phyloP scores from a whole-genome alignment of 1,140 invertebrate genomes.

The Nephila pilipes region DNA sequence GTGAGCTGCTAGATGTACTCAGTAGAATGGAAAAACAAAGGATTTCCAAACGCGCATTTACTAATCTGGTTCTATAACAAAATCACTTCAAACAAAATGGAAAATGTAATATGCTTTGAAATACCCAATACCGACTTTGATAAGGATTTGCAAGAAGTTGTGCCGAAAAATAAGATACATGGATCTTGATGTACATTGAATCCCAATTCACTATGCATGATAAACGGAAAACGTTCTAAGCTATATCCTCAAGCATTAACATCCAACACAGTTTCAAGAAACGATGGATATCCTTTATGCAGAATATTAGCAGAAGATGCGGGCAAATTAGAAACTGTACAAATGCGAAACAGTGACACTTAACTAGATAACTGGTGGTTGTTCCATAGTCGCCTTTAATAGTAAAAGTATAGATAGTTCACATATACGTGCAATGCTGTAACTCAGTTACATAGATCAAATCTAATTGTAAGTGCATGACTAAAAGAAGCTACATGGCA shows the following conservation, averaged over 20 bases:
- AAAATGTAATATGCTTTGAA: neutral
- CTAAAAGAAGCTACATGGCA: slow-evolving; percentile 78
- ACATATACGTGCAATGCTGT: slow-evolving; percentile 83
- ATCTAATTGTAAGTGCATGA: slow-evolving; percentile 80
- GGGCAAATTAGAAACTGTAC: neutral
- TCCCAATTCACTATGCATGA: neutral
- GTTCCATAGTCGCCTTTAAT: slow-evolving; percentile 77
- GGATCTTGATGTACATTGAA: neutral
- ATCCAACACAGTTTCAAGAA: neutral
- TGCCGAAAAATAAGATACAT: slow-evolving; percentile 37
- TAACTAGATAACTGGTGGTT: neutral
- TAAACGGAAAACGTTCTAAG: slow-evolving; percentile 45
- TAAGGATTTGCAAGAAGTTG: slow-evolving; percentile 1
- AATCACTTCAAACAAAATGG: slow-evolving; percentile 1
- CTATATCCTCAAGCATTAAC: neutral
- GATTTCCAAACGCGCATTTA: slow-evolving; percentile 81
- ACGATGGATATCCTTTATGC: neutral
- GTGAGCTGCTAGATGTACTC: neutral
- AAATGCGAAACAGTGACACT: neutral
- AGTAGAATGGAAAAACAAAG: neutral
- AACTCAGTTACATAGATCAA: slow-evolving; percentile 83
- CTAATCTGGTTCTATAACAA: slow-evolving; percentile 78
- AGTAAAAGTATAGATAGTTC: slow-evolving; percentile 79
- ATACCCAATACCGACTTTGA: slow-evolving; percentile 43
- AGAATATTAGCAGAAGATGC: neutral